These are phyloP conservation scores for Tachina fera DNA, from an alignment of 2,888 invertebrate species.

Conservation along the genomic window DNA sequence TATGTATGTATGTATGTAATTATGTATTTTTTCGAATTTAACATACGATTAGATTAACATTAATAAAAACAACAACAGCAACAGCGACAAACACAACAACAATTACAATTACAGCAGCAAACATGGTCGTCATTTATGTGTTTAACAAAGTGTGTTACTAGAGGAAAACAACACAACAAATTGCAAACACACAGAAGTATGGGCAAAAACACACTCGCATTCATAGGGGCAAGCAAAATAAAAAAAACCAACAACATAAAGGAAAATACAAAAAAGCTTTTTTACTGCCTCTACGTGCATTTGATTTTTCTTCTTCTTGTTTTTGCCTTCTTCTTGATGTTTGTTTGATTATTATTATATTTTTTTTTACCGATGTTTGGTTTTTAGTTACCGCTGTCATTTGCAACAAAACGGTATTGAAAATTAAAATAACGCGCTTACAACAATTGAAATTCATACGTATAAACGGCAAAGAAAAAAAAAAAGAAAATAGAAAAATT, in stretches of 20 bases:
- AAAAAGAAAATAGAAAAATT: conserved; percentile 6
- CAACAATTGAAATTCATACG: neutral
- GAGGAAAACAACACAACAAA: conserved; percentile 37
- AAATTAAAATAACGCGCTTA: conserved; percentile 47
- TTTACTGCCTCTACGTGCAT: conserved; percentile 27
- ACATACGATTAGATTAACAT: conserved; percentile 44
- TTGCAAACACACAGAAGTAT: conserved; percentile 10
- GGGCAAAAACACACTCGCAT: neutral
- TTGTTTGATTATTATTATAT: conserved; percentile 49
- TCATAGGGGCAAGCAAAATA: neutral
- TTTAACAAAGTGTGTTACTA: conserved; percentile 61
- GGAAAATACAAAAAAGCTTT: conserved; percentile 53
- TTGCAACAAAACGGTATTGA: conserved; percentile 68
- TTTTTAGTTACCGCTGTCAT: conserved; percentile 69
- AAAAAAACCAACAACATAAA: conserved; percentile 19
- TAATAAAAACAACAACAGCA: conserved; percentile 12
- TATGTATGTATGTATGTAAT: no score
- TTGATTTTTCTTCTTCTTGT: conserved; percentile 31
- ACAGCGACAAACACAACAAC: neutral
- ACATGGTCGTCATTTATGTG: conserved; percentile 7
- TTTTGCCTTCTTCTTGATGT: conserved; percentile 36
- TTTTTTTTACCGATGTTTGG: conserved; percentile 60
- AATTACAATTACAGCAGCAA: neutral
- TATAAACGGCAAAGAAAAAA: conserved; percentile 21
- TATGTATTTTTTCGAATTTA: conserved; percentile 6